These are phyloP conservation scores for Nesogale talazaci DNA, from an alignment of 2,113 vertebrate species.

Conservation along the genomic window DNA sequence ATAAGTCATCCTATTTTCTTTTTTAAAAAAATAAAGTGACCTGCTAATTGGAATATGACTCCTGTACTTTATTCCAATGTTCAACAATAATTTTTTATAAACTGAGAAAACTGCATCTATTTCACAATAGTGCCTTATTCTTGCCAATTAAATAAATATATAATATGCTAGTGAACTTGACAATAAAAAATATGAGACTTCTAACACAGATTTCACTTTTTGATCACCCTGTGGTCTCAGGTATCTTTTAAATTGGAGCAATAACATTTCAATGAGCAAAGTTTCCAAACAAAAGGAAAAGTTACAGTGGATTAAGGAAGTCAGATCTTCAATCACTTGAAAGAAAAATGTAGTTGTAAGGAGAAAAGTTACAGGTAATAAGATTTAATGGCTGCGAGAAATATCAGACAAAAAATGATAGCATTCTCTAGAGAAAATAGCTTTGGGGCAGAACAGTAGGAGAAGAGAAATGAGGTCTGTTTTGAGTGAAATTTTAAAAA, in stretches of 20 bases:
- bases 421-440: slow-evolving; percentile 45
- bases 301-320: neutral
- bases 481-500: slow-evolving; percentile 60
- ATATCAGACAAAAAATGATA: slow-evolving; percentile 60
- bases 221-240: neutral
- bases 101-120: slow-evolving; percentile 37
- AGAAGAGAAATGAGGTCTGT: slow-evolving; percentile 66
- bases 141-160: slow-evolving; percentile 32
- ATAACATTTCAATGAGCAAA: neutral
- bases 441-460: slow-evolving; percentile 45
- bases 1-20: slow-evolving; percentile 33
- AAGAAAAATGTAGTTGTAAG: slow-evolving; percentile 39
- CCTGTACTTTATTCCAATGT: slow-evolving; percentile 1
- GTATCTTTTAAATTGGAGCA: slow-evolving; percentile 37
- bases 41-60: slow-evolving; percentile 31
- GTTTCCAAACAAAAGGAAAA: slow-evolving; percentile 45
- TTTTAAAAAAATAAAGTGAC: slow-evolving; percentile 39
- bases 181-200: slow-evolving; percentile 46
- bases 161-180: slow-evolving; percentile 43
- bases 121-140: slow-evolving; percentile 26
- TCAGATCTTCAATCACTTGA: slow-evolving; percentile 67
- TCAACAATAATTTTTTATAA: slow-evolving; percentile 41
- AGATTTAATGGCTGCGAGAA: slow-evolving; percentile 39
- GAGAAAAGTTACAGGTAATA: slow-evolving; percentile 53
- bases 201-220: neutral